A percentile compares a stretch with the other conserved stretches of the same genome.
Evolutionary conservation across 2,113 vertebrate genomes (phyloP).

Genomic region (Nansenia antarctica): DNA sequence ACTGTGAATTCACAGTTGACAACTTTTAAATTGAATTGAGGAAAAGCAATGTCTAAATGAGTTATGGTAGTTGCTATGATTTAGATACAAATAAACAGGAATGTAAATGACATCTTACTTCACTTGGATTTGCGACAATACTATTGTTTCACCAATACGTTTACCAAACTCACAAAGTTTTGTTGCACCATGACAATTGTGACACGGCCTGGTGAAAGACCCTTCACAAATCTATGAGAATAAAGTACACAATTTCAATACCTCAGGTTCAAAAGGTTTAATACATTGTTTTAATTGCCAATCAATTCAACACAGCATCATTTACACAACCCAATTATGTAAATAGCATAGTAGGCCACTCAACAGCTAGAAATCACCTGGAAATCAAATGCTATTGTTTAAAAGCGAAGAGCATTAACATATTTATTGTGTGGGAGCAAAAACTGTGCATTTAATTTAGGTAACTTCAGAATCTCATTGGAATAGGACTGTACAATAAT

Average conservation of each 20-base stretch:
- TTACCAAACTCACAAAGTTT: neutral
- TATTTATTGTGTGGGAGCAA: conserved; percentile 18
- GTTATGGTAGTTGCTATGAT: neutral
- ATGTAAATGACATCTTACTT: neutral
- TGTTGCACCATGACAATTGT: neutral
- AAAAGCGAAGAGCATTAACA: conserved; percentile 32
- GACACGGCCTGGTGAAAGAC: neutral
- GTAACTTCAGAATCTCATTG: conserved; percentile 23
- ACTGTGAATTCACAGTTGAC: neutral
- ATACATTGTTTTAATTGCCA: conserved; percentile 45
- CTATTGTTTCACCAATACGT: neutral
- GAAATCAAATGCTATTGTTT: conserved; percentile 10
- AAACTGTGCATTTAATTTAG: conserved; percentile 31
- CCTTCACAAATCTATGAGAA: no score
- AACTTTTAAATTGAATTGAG: no score
- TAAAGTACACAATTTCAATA: neutral
- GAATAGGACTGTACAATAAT: conserved; percentile 28
- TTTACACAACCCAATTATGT: conserved; percentile 34
- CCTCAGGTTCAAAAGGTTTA: conserved; percentile 54
- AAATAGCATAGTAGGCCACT: conserved; percentile 23
- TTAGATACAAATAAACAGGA: neutral
- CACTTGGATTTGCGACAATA: neutral
- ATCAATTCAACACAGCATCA: conserved; percentile 40
- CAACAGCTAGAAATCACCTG: conserved; percentile 33
- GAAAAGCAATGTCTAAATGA: neutral